phyloP scores from a whole-genome alignment of 2,113 vertebrate species.

The Sphyrna mokarran region DNA sequence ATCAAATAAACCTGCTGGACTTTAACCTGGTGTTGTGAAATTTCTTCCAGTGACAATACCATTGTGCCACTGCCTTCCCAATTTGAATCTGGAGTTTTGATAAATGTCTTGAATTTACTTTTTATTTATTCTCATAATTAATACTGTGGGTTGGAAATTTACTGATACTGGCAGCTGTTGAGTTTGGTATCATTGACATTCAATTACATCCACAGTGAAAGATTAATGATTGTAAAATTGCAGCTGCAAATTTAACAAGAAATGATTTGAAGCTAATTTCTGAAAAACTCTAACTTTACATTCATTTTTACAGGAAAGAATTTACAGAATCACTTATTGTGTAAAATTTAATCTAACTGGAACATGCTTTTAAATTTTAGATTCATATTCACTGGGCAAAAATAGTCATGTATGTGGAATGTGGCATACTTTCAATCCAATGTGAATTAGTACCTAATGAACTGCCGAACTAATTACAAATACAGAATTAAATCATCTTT shows the following conservation, averaged over 20 bases:
- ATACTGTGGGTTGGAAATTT: neutral
- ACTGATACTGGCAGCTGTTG: neutral
- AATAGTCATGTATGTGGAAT: neutral
- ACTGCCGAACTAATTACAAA: neutral
- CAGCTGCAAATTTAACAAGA: neutral
- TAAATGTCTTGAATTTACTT: neutral
- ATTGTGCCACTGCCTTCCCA: too few relatives aligned
- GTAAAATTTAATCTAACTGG: neutral
- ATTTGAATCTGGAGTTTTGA: neutral
- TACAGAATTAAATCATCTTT: neutral
- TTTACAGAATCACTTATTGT: neutral
- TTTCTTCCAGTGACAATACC: too few relatives aligned
- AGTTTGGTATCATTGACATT: neutral
- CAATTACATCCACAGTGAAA: neutral
- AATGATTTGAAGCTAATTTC: neutral
- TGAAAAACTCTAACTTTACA: neutral
- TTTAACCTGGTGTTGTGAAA: too few relatives aligned
- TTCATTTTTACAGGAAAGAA: neutral
- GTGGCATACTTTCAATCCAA: neutral
- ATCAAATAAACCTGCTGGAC: too few relatives aligned
- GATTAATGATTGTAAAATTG: slow-evolving; percentile 1
- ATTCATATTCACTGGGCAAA: neutral
- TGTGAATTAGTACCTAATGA: neutral
- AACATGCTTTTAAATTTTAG: neutral
- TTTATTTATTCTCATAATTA: neutral